A percentile compares a stretch with the other conserved stretches of the same genome.
Evolutionary conservation across 2,797 vertebrate species (phyloP).

Genomic region (Spinus pinus): DNA sequence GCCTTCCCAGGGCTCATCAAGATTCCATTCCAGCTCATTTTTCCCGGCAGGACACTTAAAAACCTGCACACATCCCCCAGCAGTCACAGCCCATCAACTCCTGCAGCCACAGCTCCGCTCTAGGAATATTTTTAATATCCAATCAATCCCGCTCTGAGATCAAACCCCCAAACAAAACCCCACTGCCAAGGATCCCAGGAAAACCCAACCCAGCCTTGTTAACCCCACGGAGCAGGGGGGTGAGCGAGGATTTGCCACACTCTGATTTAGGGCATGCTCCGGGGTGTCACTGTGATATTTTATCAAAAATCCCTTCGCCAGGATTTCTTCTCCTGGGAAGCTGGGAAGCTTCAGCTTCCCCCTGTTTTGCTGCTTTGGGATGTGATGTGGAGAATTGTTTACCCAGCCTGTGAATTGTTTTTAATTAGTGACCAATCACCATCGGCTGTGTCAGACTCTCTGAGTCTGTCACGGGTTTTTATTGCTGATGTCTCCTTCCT

Average conservation of each 20-base stretch:
- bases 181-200: neutral
- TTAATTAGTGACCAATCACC: no score
- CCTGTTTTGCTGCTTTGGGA: no score
- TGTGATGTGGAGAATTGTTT: no score
- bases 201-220: neutral
- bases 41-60: neutral
- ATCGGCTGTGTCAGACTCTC: no score
- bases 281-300: neutral
- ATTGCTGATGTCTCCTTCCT: no score
- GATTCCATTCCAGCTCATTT: neutral
- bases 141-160: neutral
- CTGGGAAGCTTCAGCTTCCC: no score
- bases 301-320: no score
- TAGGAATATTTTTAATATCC: neutral
- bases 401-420: no score
- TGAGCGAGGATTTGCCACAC: fast-evolving
- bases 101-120: neutral
- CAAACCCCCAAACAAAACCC: neutral
- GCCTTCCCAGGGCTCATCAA: neutral
- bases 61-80: neutral
- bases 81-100: neutral
- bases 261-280: neutral
- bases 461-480: no score
- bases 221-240: neutral
- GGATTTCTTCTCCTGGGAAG: no score